A percentile compares a stretch with the other conserved stretches of the same genome.
Conservation (phyloP, 2,113 vertebrate genomes). For the Strigops habroptila region DNA sequence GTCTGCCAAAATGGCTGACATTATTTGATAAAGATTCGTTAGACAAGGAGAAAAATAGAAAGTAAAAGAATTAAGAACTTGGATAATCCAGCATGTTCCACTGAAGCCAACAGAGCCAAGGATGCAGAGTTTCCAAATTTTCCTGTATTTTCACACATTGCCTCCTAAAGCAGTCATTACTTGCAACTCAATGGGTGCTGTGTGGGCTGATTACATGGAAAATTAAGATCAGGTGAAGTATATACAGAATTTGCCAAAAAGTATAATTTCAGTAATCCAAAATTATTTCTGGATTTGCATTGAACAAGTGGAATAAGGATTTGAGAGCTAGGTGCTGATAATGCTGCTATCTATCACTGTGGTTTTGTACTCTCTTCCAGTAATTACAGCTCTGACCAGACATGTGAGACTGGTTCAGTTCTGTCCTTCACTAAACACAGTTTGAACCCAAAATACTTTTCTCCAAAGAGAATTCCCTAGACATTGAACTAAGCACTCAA, state of each 20-base stretch:
- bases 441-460: background rate
- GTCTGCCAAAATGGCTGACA: background rate
- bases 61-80: background rate
- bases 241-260: background rate
- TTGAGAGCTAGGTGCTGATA: background rate
- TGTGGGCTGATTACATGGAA: background rate
- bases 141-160: background rate
- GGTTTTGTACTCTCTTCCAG: background rate
- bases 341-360: background rate
- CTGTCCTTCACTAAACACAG: background rate
- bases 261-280: background rate
- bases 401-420: background rate
- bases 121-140: background rate
- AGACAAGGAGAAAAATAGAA: background rate
- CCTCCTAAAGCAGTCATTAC: background rate
- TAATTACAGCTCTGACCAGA: background rate
- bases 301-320: background rate
- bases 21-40: background rate
- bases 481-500: background rate
- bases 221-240: constrained; percentile 1
- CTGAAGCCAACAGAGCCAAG: background rate
- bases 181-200: background rate
- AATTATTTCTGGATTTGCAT: constrained; percentile 7
- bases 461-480: background rate
- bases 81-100: background rate